Evolutionary conservation across 2,797 vertebrate species (phyloP).

Genomic region (Acanthurus tractus): DNA sequence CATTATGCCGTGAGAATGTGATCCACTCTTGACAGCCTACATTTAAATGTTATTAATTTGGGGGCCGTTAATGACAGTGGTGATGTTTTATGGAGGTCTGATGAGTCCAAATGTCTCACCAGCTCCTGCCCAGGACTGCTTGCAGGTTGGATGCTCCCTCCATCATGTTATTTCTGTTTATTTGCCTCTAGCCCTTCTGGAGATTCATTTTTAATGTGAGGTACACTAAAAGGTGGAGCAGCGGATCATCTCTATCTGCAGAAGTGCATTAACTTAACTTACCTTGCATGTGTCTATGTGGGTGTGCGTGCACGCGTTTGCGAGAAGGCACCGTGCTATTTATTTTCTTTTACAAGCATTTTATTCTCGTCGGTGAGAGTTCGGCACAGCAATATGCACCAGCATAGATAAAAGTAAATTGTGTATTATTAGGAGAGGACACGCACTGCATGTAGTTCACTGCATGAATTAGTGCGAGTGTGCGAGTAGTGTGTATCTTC

Average conservation of each 20-base stretch:
- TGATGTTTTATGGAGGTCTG: conserved; percentile 42
- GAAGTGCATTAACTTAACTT: conserved; percentile 53
- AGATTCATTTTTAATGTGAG: conserved; percentile 73
- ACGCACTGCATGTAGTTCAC: conserved; percentile 32
- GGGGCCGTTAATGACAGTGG: conserved; percentile 27
- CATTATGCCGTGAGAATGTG: conserved; percentile 31
- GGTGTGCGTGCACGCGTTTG: conserved; percentile 18
- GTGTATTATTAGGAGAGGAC: conserved; percentile 57
- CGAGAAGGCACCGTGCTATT: conserved; percentile 40
- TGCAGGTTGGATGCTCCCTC: conserved; percentile 24
- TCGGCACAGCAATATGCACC: conserved; percentile 3
- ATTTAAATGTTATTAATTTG: conserved; percentile 61
- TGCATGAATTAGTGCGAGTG: conserved; percentile 42
- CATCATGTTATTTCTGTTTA: conserved; percentile 48
- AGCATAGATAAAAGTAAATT: conserved; percentile 60
- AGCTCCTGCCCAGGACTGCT: conserved; percentile 26
- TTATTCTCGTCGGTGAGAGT: conserved; percentile 46
- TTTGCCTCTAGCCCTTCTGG: conserved; percentile 55
- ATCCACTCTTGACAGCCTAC: conserved; percentile 60
- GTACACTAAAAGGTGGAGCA: conserved; percentile 53
- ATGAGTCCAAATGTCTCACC: conserved; percentile 55
- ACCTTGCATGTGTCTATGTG: conserved; percentile 7
- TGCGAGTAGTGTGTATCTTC: conserved; percentile 63
- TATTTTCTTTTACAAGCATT: conserved; percentile 51
- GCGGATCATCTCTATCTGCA: conserved; percentile 57